Base-by-base conservation (phyloP, 2,797 vertebrate genomes). In the Chromobotia macracanthus region DNA sequence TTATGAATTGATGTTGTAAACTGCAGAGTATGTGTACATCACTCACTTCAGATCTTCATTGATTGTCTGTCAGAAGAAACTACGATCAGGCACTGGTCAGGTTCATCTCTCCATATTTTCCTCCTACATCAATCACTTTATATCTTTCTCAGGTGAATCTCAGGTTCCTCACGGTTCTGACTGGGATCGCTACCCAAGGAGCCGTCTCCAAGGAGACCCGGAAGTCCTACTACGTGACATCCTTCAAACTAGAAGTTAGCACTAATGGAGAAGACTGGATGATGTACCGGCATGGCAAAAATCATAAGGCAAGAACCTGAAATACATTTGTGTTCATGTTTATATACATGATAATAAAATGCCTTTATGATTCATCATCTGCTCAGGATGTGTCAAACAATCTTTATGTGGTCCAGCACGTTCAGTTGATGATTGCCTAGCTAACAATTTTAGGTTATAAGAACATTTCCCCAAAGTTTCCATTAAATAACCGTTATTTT, bases 201-300 rank as follows among this genome's bases (percentile, higher is more conserved):
- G 98, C 97, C 44, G 92, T 98, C 88, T 99, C 97, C 0, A 95
- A 96, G 88, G 96, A 98, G 87, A 99, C 98, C 0, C 93, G 94
- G 81, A 97, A 94, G 77, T 93, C 93, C 18, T 99, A 99, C 87
- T 95, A 95, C 7, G 95, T 99, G 80, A 95, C 94, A 81, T 93
- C 95, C 31, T 99, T 98, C 89, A 99, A 98, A 87, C 90, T 99
- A 86, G 98, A 99, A 89, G 94, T 98, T 91, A 99, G 98, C 94
- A 98, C 98, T 50, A 99, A 98, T 0, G 97, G 98, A 0, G 97
- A 99, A 83, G 98, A 99, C 92, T 99, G 98, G 98, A 99, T 98
- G 97, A 93, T 97, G 82, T 99, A 97, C 89, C 93, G 98, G 25
- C 96, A 99, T 0, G 97, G 96, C 89, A 99, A 98, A 91, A 98